These are phyloP conservation scores for Drosophila nigricruria DNA, from an alignment of 2,888 invertebrate species.

Conservation along the genomic window DNA sequence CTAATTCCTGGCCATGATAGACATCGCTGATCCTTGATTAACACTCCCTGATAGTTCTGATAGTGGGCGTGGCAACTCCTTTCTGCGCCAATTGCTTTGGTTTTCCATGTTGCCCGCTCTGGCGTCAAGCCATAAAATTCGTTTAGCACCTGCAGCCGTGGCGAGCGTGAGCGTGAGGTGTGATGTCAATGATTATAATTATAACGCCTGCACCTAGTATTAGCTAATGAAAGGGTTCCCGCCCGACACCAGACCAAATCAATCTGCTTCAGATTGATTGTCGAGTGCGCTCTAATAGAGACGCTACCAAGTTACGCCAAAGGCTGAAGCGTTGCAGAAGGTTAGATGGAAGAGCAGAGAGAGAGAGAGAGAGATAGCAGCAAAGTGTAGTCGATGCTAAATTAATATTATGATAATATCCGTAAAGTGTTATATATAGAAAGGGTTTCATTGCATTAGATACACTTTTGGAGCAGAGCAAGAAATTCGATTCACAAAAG, in stretches of 20 bases:
- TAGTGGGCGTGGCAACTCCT: conserved; percentile 47
- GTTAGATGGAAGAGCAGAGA: not conserved
- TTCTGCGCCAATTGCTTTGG: conserved; percentile 47
- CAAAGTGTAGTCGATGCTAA: not conserved
- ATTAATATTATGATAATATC: conserved; percentile 3
- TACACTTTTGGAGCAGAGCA: not conserved
- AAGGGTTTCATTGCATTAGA: not conserved
- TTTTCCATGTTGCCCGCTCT: conserved; percentile 3
- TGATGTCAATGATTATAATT: conserved; percentile 75
- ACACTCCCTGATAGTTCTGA: conserved; percentile 43
- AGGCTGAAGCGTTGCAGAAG: not conserved
- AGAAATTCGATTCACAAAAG: not conserved
- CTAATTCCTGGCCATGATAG: conserved; percentile 63
- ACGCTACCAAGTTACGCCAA: conserved; percentile 30
- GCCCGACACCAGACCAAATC: conserved; percentile 51
- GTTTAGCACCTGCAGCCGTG: conserved; percentile 65
- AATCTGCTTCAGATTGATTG: conserved; percentile 52
- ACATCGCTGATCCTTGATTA: conserved; percentile 71
- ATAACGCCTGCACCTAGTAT: conserved; percentile 55
- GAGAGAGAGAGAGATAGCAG: not conserved
- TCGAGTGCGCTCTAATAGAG: conserved; percentile 31
- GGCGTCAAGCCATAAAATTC: conserved; percentile 79
- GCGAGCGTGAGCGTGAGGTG: conserved; percentile 45
- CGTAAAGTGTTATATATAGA: not conserved
- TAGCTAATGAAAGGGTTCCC: conserved; percentile 64